phyloP scores from a whole-genome alignment of 1,140 invertebrate species.

The Saccostrea glomerata region DNA sequence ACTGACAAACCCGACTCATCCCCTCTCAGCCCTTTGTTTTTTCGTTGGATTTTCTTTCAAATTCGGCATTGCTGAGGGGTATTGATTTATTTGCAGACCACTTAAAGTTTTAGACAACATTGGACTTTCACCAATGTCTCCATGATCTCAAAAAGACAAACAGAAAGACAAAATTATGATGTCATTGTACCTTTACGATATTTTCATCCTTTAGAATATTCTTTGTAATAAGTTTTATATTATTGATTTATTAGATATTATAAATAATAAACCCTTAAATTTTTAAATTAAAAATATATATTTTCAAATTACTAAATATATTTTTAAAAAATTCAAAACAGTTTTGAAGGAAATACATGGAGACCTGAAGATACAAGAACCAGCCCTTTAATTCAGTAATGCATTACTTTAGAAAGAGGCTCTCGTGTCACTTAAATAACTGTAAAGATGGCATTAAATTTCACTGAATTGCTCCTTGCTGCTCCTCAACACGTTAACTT shows the following conservation, averaged over 20 bases:
- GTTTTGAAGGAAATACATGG: background rate
- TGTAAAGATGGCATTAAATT: constrained; percentile 29
- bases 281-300: too few relatives aligned
- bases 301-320: background rate
- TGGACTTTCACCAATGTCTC: constrained; percentile 4
- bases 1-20: background rate
- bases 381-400: constrained; percentile 1
- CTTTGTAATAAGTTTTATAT: too few relatives aligned
- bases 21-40: constrained; percentile 17
- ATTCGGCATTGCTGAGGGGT: background rate
- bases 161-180: background rate
- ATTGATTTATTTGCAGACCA: constrained; percentile 31
- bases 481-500: constrained; percentile 2
- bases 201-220: too few relatives aligned
- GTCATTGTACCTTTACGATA: background rate
- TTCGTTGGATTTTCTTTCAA: constrained; percentile 17
- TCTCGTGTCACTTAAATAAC: constrained; percentile 29
- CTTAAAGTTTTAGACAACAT: constrained; percentile 5
- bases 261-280: too few relatives aligned
- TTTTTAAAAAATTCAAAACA: background rate
- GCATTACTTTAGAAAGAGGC: background rate
- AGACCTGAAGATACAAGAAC: background rate
- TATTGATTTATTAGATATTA: too few relatives aligned
- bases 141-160: background rate
- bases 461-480: constrained; percentile 7